Evolutionary conservation across 1,140 invertebrate species (phyloP).

Genomic region (Ganaspis sp.): DNA sequence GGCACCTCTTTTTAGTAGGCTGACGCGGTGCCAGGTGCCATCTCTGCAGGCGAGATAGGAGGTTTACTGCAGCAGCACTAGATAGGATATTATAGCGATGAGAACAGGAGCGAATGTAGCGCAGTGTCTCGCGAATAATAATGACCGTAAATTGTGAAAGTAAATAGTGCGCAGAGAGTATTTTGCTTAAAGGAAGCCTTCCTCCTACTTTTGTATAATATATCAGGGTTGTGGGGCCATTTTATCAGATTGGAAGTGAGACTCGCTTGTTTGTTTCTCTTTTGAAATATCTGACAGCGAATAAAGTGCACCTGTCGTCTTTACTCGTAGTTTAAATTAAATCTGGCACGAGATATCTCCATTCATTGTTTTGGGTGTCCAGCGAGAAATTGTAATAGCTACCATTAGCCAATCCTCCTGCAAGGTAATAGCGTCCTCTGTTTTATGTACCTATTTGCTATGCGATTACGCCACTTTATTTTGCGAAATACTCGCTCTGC

Average conservation of each 20-base stretch:
- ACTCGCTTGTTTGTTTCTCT: background rate
- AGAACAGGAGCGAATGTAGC: too few species aligned
- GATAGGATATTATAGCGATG: too few species aligned
- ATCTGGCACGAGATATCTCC: constrained; percentile 45
- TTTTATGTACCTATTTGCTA: constrained; percentile 65
- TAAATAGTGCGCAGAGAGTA: constrained; percentile 11
- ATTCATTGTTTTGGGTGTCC: constrained; percentile 54
- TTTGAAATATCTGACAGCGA: background rate
- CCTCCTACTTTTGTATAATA: background rate
- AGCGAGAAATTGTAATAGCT: constrained; percentile 58
- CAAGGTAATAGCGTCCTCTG: constrained; percentile 55
- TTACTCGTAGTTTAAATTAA: constrained; percentile 53
- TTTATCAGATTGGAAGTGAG: constrained; percentile 13
- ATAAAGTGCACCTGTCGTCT: constrained; percentile 29
- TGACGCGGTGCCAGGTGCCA: too few species aligned
- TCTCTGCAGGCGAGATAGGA: too few species aligned
- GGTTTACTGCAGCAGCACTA: too few species aligned
- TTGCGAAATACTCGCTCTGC: constrained; percentile 43
- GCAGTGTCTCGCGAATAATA: too few species aligned
- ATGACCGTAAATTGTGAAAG: too few species aligned
- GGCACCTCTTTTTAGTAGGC: too few species aligned
- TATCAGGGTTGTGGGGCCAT: background rate
- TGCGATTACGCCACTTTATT: constrained; percentile 64
- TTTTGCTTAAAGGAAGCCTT: constrained; percentile 19
- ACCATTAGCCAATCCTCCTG: constrained; percentile 59